phyloP scores from a whole-genome alignment of 2,113 vertebrate genomes.

The Chloropsis hardwickii region DNA sequence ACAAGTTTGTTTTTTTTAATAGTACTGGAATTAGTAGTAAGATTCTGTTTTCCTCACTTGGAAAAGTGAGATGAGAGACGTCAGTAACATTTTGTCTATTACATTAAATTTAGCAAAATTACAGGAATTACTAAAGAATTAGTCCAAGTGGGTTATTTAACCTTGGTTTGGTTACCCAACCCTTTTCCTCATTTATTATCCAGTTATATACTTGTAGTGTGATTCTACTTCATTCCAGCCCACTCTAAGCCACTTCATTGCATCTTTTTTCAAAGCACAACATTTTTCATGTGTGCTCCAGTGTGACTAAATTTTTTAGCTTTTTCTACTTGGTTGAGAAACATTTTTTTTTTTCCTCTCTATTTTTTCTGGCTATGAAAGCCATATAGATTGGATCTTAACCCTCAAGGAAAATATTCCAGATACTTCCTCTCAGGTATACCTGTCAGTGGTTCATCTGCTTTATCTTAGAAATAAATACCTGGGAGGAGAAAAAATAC shows the following conservation, averaged over 20 bases:
- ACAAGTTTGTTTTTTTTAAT: neutral
- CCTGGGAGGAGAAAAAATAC: neutral
- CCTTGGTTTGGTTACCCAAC: neutral
- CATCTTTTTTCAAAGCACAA: neutral
- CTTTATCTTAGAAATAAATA: neutral
- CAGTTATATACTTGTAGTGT: neutral
- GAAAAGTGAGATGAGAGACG: neutral
- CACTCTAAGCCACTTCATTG: neutral
- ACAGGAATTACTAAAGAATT: neutral
- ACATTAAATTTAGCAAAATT: neutral
- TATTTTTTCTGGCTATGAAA: neutral
- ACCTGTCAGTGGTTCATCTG: neutral
- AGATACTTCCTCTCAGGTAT: neutral
- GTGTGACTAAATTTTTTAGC: neutral
- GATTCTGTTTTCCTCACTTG: neutral
- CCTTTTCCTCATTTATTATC: neutral
- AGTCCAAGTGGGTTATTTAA: neutral
- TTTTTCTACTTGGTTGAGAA: neutral
- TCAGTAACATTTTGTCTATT: neutral
- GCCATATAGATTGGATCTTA: neutral
- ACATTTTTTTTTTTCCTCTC: fast-evolving
- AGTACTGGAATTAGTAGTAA: neutral
- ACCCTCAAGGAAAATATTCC: neutral
- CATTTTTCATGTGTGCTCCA: neutral
- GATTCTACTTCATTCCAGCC: neutral